These are phyloP conservation scores for Limnothrissa miodon DNA, from an alignment of 2,113 vertebrate genomes.

Conservation along the genomic window DNA sequence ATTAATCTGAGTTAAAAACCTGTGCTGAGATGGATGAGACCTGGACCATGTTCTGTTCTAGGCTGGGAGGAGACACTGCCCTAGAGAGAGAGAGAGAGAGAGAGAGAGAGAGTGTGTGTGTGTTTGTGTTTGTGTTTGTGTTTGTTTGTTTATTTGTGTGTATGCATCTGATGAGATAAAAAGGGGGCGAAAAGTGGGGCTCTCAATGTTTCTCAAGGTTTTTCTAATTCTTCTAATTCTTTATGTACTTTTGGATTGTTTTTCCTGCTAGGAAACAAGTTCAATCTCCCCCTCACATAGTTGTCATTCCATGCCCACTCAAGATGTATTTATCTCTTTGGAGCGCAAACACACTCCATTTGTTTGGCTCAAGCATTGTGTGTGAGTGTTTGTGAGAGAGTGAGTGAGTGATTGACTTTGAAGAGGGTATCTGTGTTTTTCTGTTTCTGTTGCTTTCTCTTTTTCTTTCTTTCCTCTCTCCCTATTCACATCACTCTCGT, in stretches of 20 bases:
- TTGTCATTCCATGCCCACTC: not conserved
- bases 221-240: not conserved
- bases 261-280: not conserved
- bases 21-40: not conserved
- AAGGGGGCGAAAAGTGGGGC: not conserved
- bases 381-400: not conserved
- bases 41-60: not conserved
- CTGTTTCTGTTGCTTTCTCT: not conserved
- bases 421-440: too few species aligned
- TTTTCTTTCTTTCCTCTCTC: not conserved
- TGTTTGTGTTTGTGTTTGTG: not conserved
- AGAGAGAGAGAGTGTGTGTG: too few species aligned
- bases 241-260: not conserved
- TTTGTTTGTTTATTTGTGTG: not conserved
- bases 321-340: not conserved
- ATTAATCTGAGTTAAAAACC: slow-evolving; percentile 45
- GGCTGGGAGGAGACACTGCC: not conserved
- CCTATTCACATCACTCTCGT: not conserved
- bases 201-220: not conserved
- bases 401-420: not conserved
- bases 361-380: not conserved
- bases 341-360: not conserved
- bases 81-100: too few species aligned
- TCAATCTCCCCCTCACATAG: not conserved
- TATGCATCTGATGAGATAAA: not conserved